Evolutionary conservation across 2,113 vertebrate species (phyloP).

Genomic region (Haliaeetus leucogaster): DNA sequence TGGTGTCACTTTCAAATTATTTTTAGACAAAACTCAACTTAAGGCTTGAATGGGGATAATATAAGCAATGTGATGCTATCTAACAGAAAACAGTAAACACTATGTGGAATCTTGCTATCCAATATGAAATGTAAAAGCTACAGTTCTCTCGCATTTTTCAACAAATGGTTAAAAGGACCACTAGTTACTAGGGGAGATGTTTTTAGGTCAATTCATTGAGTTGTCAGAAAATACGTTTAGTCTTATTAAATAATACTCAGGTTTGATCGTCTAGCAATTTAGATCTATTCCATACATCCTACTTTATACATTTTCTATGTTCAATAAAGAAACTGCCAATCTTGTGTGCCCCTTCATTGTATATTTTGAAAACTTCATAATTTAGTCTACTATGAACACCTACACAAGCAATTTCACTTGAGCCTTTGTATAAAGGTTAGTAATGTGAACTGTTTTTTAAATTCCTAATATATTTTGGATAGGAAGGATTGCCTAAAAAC

Average conservation of each 20-base stretch:
- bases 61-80: slow-evolving; percentile 57
- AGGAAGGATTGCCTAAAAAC: slow-evolving; percentile 75
- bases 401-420: slow-evolving; percentile 54
- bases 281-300: slow-evolving; percentile 69
- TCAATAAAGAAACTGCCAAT: slow-evolving; percentile 76
- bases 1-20: slow-evolving; percentile 36
- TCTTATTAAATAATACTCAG: slow-evolving; percentile 75
- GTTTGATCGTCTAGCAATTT: slow-evolving; percentile 68
- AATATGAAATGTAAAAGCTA: slow-evolving; percentile 56
- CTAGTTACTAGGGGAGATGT: slow-evolving; percentile 67
- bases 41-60: slow-evolving; percentile 69
- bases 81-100: slow-evolving; percentile 69
- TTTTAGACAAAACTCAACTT: slow-evolving; percentile 58
- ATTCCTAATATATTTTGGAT: slow-evolving; percentile 56
- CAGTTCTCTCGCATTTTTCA: slow-evolving; percentile 47
- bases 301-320: slow-evolving; percentile 70
- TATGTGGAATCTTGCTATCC: slow-evolving; percentile 61
- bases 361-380: slow-evolving; percentile 59
- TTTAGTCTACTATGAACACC: slow-evolving; percentile 56
- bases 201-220: slow-evolving; percentile 73
- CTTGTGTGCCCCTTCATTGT: slow-evolving; percentile 61
- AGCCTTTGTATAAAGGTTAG: slow-evolving; percentile 67
- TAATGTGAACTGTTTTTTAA: slow-evolving; percentile 66
- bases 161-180: slow-evolving; percentile 77
- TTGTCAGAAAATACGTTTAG: slow-evolving; percentile 57